A percentile compares a stretch with the other conserved stretches of the same genome.
phyloP scores from a whole-genome alignment of 2,888 invertebrate species.

The Rhodophaea formosa region DNA sequence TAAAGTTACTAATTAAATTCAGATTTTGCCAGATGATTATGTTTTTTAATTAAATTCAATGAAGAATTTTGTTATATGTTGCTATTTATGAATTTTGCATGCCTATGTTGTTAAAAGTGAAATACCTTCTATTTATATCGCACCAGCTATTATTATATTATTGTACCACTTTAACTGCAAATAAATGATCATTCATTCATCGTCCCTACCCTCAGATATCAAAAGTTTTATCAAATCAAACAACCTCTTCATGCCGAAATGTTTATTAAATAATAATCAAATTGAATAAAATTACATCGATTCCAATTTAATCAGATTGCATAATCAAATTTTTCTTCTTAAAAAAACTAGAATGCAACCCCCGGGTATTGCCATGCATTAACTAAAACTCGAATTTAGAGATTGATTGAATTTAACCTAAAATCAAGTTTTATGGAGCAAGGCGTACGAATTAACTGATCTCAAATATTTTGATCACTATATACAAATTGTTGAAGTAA shows the following conservation, averaged over 20 bases:
- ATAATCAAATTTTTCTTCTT: conserved; percentile 76
- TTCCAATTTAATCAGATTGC: conserved; percentile 62
- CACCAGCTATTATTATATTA: no score
- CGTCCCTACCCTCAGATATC: no score
- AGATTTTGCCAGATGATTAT: no score
- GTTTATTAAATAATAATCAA: conserved; percentile 68
- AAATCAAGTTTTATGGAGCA: conserved; percentile 75
- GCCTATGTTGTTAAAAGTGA: no score
- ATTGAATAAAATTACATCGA: conserved; percentile 46
- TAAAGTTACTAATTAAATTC: no score
- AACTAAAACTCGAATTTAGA: conserved; percentile 74
- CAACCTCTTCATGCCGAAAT: conserved; percentile 55
- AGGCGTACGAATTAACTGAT: conserved; percentile 60
- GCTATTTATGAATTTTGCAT: no score
- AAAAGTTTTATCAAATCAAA: conserved; percentile 36
- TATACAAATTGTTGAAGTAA: conserved; percentile 73
- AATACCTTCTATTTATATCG: no score
- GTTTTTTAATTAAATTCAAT: no score
- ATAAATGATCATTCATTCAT: no score
- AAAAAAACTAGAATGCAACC: conserved; percentile 75
- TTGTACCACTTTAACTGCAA: no score
- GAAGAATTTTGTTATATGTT: no score
- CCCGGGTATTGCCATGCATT: conserved; percentile 76
- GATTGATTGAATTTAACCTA: conserved; percentile 48
- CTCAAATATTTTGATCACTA: conserved; percentile 38